Conservation (phyloP, 1,140 invertebrate genomes). For the Himalopsyche phryganea region DNA sequence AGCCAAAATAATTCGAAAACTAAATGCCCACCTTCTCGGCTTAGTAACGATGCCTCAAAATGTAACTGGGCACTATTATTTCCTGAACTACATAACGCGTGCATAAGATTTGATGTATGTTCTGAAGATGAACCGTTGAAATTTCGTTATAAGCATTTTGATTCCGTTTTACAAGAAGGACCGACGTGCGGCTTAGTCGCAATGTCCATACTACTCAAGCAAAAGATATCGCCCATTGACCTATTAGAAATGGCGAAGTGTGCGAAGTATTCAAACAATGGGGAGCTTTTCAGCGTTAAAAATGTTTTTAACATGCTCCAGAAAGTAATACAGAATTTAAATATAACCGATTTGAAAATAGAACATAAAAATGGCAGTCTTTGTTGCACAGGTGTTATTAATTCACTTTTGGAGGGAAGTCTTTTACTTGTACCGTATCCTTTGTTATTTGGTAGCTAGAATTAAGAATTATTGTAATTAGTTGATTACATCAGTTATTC, state of each 20-base stretch:
- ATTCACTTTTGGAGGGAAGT: conserved; percentile 53
- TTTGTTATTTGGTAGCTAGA: conserved; percentile 37
- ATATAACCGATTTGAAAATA: background rate
- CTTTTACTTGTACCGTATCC: conserved; percentile 62
- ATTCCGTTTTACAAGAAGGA: conserved; percentile 50
- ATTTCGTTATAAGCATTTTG: conserved; percentile 42
- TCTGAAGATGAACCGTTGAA: conserved; percentile 40
- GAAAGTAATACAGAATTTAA: conserved; percentile 36
- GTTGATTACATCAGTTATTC: too few species aligned
- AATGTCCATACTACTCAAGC: conserved; percentile 68
- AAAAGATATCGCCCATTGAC: conserved; percentile 56
- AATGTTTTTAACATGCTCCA: conserved; percentile 62
- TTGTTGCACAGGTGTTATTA: conserved; percentile 44
- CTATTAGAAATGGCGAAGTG: conserved; percentile 60
- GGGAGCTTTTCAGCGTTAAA: conserved; percentile 81
- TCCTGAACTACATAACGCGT: conserved; percentile 47
- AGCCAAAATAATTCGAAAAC: background rate
- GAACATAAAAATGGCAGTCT: conserved; percentile 36
- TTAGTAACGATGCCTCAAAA: background rate
- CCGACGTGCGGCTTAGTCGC: conserved; percentile 81
- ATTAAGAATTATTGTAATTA: background rate
- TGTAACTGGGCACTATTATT: conserved; percentile 46
- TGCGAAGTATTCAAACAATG: conserved; percentile 68
- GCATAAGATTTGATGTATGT: conserved; percentile 47
- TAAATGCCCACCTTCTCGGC: background rate